These are phyloP conservation scores for Semnopithecus entellus DNA, from an alignment of 2,113 vertebrate species.

Conservation along the genomic window DNA sequence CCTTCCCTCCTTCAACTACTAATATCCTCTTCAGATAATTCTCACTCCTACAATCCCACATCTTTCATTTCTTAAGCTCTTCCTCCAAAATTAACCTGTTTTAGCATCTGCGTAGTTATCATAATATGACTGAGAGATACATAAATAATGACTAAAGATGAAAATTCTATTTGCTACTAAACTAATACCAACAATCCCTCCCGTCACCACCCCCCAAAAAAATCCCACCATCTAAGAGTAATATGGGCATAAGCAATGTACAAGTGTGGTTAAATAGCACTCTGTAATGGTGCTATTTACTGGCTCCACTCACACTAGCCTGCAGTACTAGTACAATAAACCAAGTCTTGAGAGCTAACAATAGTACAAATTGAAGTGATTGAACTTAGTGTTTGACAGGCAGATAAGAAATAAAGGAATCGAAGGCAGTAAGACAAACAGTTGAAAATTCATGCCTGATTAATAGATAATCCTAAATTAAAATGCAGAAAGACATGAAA, in stretches of 20 bases:
- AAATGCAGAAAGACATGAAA: not conserved
- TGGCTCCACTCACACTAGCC: not conserved
- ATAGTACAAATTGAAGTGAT: not conserved
- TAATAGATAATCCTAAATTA: not conserved
- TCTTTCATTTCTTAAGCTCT: not conserved
- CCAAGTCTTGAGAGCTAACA: not conserved
- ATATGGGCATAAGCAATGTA: not conserved
- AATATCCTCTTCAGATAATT: not conserved
- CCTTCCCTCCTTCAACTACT: not conserved
- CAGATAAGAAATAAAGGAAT: not conserved
- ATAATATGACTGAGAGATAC: not conserved
- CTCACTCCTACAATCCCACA: not conserved
- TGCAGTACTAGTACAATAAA: not conserved
- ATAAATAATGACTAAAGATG: not conserved
- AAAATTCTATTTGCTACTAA: constrained; percentile 12
- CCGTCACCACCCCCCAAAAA: not conserved
- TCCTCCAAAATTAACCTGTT: constrained; percentile 33
- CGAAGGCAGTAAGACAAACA: not conserved
- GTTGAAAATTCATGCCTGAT: not conserved
- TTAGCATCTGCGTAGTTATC: not conserved
- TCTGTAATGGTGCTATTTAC: not conserved
- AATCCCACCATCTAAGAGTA: not conserved
- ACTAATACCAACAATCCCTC: not conserved
- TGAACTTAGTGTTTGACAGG: not conserved
- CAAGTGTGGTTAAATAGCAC: not conserved